Evolutionary conservation across 23 tunicate species (phyloP).

Genomic region (Ciona savignyi): DNA sequence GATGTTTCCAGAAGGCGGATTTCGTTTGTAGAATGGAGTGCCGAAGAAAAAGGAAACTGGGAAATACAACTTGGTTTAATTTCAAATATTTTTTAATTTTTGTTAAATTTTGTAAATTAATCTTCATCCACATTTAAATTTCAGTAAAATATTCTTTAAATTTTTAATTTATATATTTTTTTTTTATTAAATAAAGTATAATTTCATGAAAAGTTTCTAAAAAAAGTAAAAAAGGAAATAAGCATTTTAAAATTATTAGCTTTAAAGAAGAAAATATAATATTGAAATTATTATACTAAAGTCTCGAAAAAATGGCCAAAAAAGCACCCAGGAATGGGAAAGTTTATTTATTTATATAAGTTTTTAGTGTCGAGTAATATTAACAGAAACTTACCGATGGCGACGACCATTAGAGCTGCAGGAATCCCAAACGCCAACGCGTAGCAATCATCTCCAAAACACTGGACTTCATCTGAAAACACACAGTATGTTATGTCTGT

Average conservation of each 20-base stretch:
- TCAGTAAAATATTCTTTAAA: background rate
- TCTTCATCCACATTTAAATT: background rate
- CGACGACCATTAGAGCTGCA: constrained; percentile 91
- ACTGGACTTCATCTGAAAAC: constrained; percentile 66
- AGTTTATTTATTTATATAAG: background rate
- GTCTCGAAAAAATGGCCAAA: background rate
- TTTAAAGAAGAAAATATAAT: too few relatives aligned
- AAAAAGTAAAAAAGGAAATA: background rate
- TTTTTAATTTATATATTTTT: background rate
- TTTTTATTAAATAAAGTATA: too few relatives aligned
- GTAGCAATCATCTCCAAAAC: constrained; percentile 95
- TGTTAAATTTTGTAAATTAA: too few relatives aligned
- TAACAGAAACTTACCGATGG: constrained; percentile 61
- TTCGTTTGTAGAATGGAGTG: constrained; percentile 42
- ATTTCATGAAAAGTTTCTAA: too few relatives aligned
- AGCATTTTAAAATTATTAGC: background rate
- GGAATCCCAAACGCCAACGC: constrained; percentile 98
- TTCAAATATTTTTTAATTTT: too few relatives aligned
- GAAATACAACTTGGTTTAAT: constrained; percentile 1
- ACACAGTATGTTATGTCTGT: too few relatives aligned
- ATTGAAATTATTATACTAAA: too few relatives aligned
- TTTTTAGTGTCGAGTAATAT: background rate
- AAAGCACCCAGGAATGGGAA: background rate
- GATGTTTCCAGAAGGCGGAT: constrained; percentile 75
- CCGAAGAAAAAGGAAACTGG: constrained; percentile 79